A percentile compares a stretch with the other conserved stretches of the same genome.
These are phyloP conservation scores for Nomada lathburiana DNA, from an alignment of 2,888 invertebrate genomes.

Conservation along the genomic window DNA sequence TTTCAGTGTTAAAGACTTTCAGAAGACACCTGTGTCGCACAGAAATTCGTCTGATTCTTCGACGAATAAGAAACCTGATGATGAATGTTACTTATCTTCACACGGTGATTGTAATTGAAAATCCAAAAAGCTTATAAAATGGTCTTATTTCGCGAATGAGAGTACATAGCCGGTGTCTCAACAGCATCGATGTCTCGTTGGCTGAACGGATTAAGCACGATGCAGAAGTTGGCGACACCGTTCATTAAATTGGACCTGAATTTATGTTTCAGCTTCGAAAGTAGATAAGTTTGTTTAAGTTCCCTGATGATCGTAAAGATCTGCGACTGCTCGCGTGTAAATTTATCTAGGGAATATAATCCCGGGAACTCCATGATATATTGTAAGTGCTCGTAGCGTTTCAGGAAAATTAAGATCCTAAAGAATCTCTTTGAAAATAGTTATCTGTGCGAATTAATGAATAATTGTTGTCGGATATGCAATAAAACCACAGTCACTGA, in stretches of 20 bases:
- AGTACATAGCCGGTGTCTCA: neutral
- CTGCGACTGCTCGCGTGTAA: neutral
- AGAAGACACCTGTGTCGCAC: neutral
- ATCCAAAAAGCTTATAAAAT: too few relatives aligned
- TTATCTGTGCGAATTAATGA: too few relatives aligned
- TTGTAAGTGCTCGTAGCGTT: too few relatives aligned
- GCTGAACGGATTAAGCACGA: neutral
- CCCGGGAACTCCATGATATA: too few relatives aligned
- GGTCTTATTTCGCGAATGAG: neutral
- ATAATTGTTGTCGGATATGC: too few relatives aligned
- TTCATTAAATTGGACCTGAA: neutral
- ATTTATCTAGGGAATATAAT: neutral
- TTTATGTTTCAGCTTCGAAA: slow-evolving; percentile 1
- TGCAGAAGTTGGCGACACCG: neutral
- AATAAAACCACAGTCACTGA: too few relatives aligned
- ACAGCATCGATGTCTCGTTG: neutral
- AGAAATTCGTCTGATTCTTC: neutral
- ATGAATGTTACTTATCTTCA: neutral
- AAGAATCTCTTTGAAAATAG: too few relatives aligned
- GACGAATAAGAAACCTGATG: neutral
- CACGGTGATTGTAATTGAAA: too few relatives aligned
- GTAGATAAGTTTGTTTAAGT: neutral
- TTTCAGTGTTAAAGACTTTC: slow-evolving; percentile 16
- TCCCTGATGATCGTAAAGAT: neutral
- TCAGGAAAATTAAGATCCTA: too few relatives aligned